Conservation (phyloP, 2,113 vertebrate genomes). For the Illadopsis cleaveri region DNA sequence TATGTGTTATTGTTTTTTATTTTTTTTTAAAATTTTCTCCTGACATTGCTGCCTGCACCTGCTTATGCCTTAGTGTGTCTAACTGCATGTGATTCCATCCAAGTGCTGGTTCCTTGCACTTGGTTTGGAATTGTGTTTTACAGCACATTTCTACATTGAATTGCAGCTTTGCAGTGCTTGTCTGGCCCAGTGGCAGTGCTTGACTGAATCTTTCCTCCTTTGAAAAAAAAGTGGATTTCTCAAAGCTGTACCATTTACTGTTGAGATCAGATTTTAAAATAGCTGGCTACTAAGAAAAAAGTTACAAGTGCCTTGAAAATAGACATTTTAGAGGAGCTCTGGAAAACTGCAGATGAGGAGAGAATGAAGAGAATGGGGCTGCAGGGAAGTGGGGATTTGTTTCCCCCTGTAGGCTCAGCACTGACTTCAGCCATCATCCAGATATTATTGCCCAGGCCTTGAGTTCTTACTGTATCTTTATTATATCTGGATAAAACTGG, state of each 20-base stretch:
- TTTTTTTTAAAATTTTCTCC: neutral
- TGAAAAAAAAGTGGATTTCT: neutral
- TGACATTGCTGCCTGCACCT: conserved; percentile 4
- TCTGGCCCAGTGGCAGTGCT: neutral
- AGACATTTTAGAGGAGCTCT: neutral
- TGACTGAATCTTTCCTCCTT: neutral
- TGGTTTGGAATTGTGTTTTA: neutral
- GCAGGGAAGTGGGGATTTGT: neutral
- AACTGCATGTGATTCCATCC: neutral
- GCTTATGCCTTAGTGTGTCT: neutral
- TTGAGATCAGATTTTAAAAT: neutral
- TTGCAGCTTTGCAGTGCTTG: neutral
- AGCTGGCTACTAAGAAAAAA: neutral
- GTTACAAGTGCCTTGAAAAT: neutral
- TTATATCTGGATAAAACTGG: neutral
- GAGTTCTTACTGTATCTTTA: neutral
- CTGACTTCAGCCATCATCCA: neutral
- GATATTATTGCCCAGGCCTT: neutral
- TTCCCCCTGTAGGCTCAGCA: neutral
- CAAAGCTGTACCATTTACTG: neutral
- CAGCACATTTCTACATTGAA: neutral
- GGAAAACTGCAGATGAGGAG: neutral
- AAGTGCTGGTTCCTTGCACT: neutral
- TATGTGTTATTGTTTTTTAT: neutral
- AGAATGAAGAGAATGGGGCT: neutral